Evolutionary conservation across 2,113 vertebrate species (phyloP).

Genomic region (Syrrhaptes paradoxus): DNA sequence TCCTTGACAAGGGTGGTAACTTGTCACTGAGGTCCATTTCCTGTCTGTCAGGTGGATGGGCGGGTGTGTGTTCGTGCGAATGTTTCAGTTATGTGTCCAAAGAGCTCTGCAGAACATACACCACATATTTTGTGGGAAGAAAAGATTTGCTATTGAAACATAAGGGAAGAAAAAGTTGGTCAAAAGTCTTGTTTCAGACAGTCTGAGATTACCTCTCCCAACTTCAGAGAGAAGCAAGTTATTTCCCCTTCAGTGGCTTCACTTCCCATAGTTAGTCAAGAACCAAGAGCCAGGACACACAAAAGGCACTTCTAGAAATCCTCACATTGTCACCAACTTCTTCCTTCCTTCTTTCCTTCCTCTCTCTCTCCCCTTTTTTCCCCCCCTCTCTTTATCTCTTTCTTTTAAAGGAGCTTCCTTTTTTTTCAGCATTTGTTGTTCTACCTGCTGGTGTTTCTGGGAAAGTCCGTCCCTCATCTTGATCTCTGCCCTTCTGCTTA

Average conservation of each 20-base stretch:
- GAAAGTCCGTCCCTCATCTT: neutral
- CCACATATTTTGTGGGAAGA: neutral
- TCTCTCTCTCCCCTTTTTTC: neutral
- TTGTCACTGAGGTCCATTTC: neutral
- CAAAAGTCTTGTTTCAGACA: neutral
- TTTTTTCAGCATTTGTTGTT: neutral
- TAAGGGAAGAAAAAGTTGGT: neutral
- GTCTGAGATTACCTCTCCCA: neutral
- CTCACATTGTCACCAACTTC: neutral
- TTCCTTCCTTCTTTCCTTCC: neutral
- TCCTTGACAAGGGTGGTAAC: neutral
- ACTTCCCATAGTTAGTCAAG: neutral
- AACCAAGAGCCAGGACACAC: neutral
- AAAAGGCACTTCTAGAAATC: neutral
- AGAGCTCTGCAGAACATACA: neutral
- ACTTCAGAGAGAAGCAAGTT: neutral
- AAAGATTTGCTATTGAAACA: neutral
- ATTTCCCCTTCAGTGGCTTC: neutral
- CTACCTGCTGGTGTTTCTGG: neutral
- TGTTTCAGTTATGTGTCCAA: neutral
- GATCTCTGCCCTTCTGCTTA: neutral
- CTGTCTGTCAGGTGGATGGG: neutral
- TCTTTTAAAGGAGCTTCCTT: neutral
- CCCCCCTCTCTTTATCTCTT: no score
- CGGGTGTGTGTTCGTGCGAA: fast-evolving